A percentile compares a stretch with the other conserved stretches of the same genome.
Conservation (phyloP, 1,140 invertebrate species). For the Aphis gossypii region DNA sequence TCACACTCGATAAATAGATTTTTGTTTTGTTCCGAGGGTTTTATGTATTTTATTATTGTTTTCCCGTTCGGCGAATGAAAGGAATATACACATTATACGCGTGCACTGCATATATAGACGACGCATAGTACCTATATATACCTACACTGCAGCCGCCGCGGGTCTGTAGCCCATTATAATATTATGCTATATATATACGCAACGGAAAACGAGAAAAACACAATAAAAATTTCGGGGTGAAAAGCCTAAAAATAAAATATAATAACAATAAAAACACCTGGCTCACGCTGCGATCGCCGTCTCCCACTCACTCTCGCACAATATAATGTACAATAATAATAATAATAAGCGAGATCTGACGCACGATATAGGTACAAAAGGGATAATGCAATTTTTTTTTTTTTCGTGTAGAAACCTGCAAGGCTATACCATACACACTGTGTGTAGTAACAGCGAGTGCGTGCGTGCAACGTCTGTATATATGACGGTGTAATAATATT, state of each 20-base stretch:
- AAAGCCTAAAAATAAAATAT: slow-evolving; percentile 30
- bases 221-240: background rate
- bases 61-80: background rate
- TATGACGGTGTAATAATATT: background rate
- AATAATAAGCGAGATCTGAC: background rate
- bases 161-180: background rate
- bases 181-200: background rate
- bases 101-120: background rate
- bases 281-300: background rate
- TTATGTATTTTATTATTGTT: background rate
- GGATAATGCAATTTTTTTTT: slow-evolving; percentile 12
- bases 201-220: background rate
- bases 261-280: slow-evolving; percentile 38
- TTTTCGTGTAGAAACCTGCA: background rate
- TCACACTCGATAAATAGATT: background rate
- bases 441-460: background rate
- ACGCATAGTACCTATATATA: background rate
- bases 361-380: background rate
- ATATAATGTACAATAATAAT: background rate
- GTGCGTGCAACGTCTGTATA: background rate
- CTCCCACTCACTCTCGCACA: background rate
- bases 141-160: background rate
- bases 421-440: background rate
- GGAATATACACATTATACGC: background rate
- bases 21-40: background rate